phyloP scores from a whole-genome alignment of 92 coral and sea anemone species.

The Bergia puertoricense region DNA sequence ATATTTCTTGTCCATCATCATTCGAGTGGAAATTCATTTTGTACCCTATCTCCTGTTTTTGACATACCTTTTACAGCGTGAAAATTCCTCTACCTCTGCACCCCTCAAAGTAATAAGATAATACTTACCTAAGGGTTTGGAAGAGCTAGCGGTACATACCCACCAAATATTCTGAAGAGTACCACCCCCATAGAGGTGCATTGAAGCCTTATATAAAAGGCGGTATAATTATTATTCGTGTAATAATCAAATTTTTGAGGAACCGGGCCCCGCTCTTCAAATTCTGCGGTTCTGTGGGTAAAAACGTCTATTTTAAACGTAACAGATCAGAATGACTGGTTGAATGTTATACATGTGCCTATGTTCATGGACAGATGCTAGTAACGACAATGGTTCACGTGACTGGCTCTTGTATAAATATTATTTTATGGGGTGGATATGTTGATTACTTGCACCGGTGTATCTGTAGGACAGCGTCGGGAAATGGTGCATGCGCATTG shows the following conservation, averaged over 20 bases:
- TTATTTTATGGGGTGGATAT: not conserved
- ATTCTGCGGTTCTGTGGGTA: not conserved
- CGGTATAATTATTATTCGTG: too few species aligned
- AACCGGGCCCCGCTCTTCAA: not conserved
- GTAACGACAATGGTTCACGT: not conserved
- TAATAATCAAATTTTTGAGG: not conserved
- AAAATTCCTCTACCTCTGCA: too few species aligned
- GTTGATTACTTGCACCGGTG: slow-evolving; percentile 4
- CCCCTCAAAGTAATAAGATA: too few species aligned
- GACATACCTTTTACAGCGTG: too few species aligned
- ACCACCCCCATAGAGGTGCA: too few species aligned
- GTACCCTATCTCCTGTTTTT: too few species aligned
- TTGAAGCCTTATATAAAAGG: too few species aligned
- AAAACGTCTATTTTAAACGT: not conserved
- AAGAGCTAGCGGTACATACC: too few species aligned
- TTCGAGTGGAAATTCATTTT: too few species aligned
- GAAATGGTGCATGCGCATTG: not conserved
- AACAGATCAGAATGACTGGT: not conserved
- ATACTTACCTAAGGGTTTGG: too few species aligned
- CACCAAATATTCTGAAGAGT: too few species aligned
- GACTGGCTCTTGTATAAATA: slow-evolving; percentile 6
- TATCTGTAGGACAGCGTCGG: not conserved
- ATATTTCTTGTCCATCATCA: too few species aligned
- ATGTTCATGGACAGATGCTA: not conserved
- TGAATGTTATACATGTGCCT: slow-evolving; percentile 4